Percentiles rank a stretch among this genome's conserved stretches.
Evolutionary conservation across 2,113 vertebrate genomes (phyloP).

Genomic region (Corapipo altera): DNA sequence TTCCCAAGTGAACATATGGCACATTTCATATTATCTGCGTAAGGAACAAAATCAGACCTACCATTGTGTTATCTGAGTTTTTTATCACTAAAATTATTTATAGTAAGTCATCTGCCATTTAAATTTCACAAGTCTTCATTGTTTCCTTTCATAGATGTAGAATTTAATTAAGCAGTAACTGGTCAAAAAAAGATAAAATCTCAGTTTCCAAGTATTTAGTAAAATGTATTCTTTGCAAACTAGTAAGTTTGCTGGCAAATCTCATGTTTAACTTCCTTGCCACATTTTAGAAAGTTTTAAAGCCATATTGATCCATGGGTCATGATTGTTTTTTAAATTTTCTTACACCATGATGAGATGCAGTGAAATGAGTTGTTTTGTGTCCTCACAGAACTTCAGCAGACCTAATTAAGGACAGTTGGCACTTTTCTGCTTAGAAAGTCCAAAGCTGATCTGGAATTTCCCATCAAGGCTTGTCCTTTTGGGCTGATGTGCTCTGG

Average conservation of each 20-base stretch:
- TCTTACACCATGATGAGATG: background rate
- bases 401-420: background rate
- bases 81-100: background rate
- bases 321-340: background rate
- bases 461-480: background rate
- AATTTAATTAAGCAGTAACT: background rate
- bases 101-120: background rate
- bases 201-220: background rate
- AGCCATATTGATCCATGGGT: background rate
- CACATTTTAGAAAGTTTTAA: background rate
- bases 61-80: background rate
- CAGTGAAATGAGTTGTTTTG: background rate
- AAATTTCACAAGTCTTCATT: background rate
- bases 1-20: slow-evolving; percentile 34
- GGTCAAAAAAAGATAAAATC: background rate
- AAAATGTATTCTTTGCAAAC: background rate
- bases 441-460: background rate
- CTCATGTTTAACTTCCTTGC: background rate
- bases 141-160: background rate
- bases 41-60: background rate
- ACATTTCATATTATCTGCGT: background rate
- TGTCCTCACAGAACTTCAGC: background rate
- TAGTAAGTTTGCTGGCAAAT: background rate
- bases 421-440: background rate
- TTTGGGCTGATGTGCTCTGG: background rate